A percentile compares a stretch with the other conserved stretches of the same genome.
phyloP scores from a whole-genome alignment of 1,140 invertebrate species.

The honey bee (Apis mellifera) region Amel_HAv3.1 CM009943.2:4375001-4375500 shows the following conservation, averaged over 20 bases:
- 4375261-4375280: conserved; percentile 48
- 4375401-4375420: not conserved
- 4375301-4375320: conserved; percentile 67
- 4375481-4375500: not conserved
- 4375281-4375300: conserved; percentile 50
- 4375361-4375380: not conserved
- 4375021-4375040: conserved; percentile 26
- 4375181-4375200: conserved; percentile 44
- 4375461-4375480: no score
- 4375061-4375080: not conserved
- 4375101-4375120: conserved; percentile 10
- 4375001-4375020: conserved; percentile 11
- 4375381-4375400: not conserved
- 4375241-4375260: conserved; percentile 16
- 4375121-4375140: conserved; percentile 38
- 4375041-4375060: conserved; percentile 45
- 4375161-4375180: conserved; percentile 38
- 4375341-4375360: not conserved
- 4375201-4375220: conserved; percentile 54
- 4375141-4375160: conserved; percentile 19
- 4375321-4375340: not conserved
- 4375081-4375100: conserved; percentile 17
- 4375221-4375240: conserved; percentile 48
- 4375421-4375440: not conserved
- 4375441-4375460: not conserved